Conservation (phyloP, 2,797 vertebrate species). For the Hirundo rustica region DNA sequence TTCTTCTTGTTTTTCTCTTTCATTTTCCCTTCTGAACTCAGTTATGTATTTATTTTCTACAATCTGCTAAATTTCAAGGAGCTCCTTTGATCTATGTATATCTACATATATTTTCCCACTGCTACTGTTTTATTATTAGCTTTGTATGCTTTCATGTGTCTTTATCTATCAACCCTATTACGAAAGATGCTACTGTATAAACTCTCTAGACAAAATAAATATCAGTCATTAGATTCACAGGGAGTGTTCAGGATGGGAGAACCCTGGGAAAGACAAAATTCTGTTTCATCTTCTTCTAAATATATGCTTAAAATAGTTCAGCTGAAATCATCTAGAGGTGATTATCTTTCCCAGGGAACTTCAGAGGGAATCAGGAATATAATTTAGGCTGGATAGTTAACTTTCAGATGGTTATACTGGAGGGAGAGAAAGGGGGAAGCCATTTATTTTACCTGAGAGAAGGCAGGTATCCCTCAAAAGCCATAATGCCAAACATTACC, state of each 20-base stretch:
- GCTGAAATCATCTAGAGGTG: neutral
- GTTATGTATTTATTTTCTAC: constrained; percentile 37
- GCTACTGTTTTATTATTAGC: constrained; percentile 56
- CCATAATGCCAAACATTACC: neutral
- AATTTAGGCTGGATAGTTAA: neutral
- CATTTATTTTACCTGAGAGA: neutral
- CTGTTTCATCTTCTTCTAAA: constrained; percentile 24
- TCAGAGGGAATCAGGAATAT: neutral
- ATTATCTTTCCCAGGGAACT: constrained; percentile 1
- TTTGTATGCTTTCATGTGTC: constrained; percentile 36
- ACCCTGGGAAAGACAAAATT: constrained; percentile 26
- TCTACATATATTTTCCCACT: constrained; percentile 27
- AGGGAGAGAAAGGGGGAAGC: neutral
- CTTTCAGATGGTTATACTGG: neutral
- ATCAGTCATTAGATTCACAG: constrained; percentile 1
- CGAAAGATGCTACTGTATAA: neutral
- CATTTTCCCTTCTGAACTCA: constrained; percentile 28
- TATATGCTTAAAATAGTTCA: constrained; percentile 20
- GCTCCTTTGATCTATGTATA: constrained; percentile 47
- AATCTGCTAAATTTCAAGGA: constrained; percentile 36
- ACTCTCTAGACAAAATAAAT: constrained; percentile 26
- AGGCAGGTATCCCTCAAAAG: neutral
- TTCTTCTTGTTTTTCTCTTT: constrained; percentile 26
- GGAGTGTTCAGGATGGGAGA: neutral
- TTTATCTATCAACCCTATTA: constrained; percentile 11